These are phyloP conservation scores for Chlorocebus sabaeus DNA, from an alignment of 2,113 vertebrate species.

Conservation along the genomic window DNA sequence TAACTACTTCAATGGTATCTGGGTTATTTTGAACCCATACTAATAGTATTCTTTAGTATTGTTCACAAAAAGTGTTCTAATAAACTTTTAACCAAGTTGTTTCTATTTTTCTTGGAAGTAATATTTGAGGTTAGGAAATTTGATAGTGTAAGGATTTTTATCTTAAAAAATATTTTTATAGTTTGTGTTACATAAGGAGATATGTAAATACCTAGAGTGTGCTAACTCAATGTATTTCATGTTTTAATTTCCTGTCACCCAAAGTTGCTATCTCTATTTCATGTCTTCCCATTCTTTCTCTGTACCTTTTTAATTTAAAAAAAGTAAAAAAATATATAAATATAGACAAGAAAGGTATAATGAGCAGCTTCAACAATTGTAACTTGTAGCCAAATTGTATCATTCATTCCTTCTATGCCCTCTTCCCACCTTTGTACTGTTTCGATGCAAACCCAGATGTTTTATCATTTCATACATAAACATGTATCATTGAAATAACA, in stretches of 20 bases:
- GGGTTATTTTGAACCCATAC: neutral
- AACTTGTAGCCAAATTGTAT: neutral
- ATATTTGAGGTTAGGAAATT: neutral
- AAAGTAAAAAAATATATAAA: neutral
- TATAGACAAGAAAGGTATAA: neutral
- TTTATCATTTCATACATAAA: neutral
- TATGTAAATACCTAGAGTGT: neutral
- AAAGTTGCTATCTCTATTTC: neutral
- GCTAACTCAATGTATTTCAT: neutral
- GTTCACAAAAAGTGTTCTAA: neutral
- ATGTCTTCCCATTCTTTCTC: slow-evolving; percentile 6
- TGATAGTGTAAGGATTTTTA: neutral
- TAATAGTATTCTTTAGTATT: neutral
- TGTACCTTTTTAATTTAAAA: neutral
- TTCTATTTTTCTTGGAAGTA: neutral
- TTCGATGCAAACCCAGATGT: neutral
- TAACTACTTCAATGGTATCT: neutral
- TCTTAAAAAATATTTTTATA: neutral
- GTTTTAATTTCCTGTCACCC: slow-evolving; percentile 1
- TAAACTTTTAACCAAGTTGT: neutral
- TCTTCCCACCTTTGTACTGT: neutral
- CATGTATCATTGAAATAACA: slow-evolving; percentile 2
- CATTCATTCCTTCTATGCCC: neutral
- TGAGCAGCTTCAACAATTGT: neutral
- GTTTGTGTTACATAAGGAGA: neutral